These are phyloP conservation scores for Sebastes matsubarae DNA, from an alignment of 2,797 vertebrate species.

Conservation along the genomic window DNA sequence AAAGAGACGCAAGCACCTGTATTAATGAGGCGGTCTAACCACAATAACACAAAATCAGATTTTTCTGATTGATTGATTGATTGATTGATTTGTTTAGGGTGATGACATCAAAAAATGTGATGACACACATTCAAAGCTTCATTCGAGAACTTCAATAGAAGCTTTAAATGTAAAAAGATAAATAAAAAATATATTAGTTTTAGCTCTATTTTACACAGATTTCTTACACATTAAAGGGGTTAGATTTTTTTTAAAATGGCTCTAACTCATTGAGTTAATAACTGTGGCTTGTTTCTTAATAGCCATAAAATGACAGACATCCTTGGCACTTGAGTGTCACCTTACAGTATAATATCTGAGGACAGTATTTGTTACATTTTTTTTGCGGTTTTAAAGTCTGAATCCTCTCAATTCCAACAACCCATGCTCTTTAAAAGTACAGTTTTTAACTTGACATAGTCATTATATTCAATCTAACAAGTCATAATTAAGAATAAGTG, in stretches of 20 bases:
- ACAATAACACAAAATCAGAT: not conserved
- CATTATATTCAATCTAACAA: slow-evolving; percentile 12
- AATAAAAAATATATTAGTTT: not conserved
- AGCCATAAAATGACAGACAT: not conserved
- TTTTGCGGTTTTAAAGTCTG: not conserved
- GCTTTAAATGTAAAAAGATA: not conserved
- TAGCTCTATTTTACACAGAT: not conserved
- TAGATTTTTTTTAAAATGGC: not conserved
- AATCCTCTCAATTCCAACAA: not conserved
- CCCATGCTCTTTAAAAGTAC: not conserved
- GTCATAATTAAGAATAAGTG: slow-evolving; percentile 17
- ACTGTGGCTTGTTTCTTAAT: not conserved
- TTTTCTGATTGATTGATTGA: not conserved
- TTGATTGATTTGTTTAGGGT: not conserved
- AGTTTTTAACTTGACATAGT: not conserved
- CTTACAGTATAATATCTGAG: not conserved
- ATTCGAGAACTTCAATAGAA: not conserved
- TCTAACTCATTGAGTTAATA: not conserved
- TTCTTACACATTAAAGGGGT: not conserved
- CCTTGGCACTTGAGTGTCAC: not conserved
- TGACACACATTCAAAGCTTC: not conserved
- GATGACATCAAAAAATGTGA: not conserved
- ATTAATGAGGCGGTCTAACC: not conserved
- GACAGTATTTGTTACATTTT: not conserved
- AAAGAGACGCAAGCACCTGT: fast-evolving